Evolutionary conservation across 1,140 invertebrate genomes (phyloP).

Genomic region (Dermatophagoides farinae): DNA sequence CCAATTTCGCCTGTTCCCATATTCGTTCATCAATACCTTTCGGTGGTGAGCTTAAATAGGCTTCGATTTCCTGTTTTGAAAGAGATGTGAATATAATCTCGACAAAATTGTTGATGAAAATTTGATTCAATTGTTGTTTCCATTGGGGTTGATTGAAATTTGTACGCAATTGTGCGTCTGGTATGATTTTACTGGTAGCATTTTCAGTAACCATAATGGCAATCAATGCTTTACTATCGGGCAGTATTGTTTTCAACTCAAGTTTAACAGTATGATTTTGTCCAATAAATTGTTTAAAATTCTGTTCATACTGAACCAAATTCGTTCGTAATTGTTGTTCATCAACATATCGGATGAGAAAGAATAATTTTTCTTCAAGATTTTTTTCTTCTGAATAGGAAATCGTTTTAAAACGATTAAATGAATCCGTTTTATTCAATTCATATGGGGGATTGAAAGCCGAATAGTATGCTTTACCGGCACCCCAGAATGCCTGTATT

Average conservation of each 20-base stretch:
- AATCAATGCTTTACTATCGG: slow-evolving; percentile 14
- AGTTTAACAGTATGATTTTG: slow-evolving; percentile 11
- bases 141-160: slow-evolving; percentile 13
- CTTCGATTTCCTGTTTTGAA: slow-evolving; percentile 42
- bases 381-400: slow-evolving; percentile 10
- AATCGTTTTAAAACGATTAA: slow-evolving; percentile 15
- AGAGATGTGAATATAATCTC: slow-evolving; percentile 15
- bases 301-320: slow-evolving; percentile 14
- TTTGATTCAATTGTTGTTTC: slow-evolving; percentile 14
- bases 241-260: slow-evolving; percentile 14
- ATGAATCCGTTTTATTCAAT: slow-evolving; percentile 31
- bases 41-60: slow-evolving; percentile 71
- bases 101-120: slow-evolving; percentile 10
- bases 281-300: slow-evolving; percentile 14
- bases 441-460: slow-evolving; percentile 47
- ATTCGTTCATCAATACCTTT: slow-evolving; percentile 34
- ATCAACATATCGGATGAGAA: slow-evolving; percentile 9
- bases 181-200: slow-evolving; percentile 10
- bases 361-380: slow-evolving; percentile 8
- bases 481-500: slow-evolving; percentile 58
- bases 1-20: slow-evolving; percentile 58
- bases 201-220: slow-evolving; percentile 12
- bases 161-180: slow-evolving; percentile 7
- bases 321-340: slow-evolving; percentile 11
- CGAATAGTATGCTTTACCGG: slow-evolving; percentile 53